Base-by-base conservation (phyloP, 1,140 invertebrate genomes). In the Parasteatoda tepidariorum region DNA sequence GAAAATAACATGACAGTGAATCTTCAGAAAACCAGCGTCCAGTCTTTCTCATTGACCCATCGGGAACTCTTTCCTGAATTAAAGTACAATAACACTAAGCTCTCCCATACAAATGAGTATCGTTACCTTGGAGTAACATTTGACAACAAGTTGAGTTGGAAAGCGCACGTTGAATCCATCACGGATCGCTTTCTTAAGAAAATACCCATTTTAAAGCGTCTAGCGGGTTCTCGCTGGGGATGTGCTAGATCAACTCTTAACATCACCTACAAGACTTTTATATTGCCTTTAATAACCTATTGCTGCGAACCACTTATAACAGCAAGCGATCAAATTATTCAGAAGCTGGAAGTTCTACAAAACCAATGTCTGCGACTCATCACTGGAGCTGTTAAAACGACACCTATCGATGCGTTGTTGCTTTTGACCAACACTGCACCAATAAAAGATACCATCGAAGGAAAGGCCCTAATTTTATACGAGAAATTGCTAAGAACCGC, bases 1-100 rank as follows among this genome's bases (percentile, higher is more conserved):
- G 66, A 34, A 68, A 38, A 18, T 26, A 68, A 48, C 38, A 68
- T 68, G 34, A 48, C 31, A 68, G 31, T 68, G 31, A 68, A 68
- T 48, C 30, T 68, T 18, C 24, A 68, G n/a, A 68, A 68, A 26
- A 68, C 5, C 30, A 33, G 11, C 38, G 4, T n/a, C 24, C 6
- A 68, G 22, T 38, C 11, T 24, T 68, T 68, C 26, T 68, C 33
- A 15, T 33, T 38, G 33, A 13, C 38, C 33, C 31, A 38, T 68
- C 66, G 38, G n/a, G 0, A 4, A 38, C 34, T 38, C 5, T 11
- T 38, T 41, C 66, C 66, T 24, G 33, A 68, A 15, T 6, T 68
- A 3, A 38, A 38, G n/a, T 68, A 68, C 66, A 68, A n/a, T 18
- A 48, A 33, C 30, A 15, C 24, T 48, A 0, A 22, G 13, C 18